Conservation (phyloP, 2,888 invertebrate genomes). For the Arge pagana region DNA sequence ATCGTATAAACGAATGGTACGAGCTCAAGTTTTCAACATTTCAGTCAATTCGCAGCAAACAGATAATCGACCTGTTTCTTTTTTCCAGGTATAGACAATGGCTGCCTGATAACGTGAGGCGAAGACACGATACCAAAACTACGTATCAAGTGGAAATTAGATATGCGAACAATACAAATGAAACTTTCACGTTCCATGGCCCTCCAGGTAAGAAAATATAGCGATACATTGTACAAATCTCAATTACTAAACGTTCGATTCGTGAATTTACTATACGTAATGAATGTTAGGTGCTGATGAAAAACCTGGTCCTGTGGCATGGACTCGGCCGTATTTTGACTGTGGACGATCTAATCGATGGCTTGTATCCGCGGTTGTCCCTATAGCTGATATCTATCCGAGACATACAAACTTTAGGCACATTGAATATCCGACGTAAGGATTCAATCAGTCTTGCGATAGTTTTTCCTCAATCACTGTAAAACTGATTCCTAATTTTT, state of each 20-base stretch:
- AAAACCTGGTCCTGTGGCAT: constrained; percentile 89
- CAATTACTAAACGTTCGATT: constrained; percentile 5
- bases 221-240: no score
- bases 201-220: constrained; percentile 67
- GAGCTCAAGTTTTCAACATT: constrained; percentile 9
- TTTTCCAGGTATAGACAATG: constrained; percentile 73
- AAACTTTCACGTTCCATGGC: constrained; percentile 95
- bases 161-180: constrained; percentile 92
- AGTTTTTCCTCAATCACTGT: not conserved
- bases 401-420: constrained; percentile 91
- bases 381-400: constrained; percentile 94
- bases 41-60: constrained; percentile 5
- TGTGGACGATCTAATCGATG: constrained; percentile 95
- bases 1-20: constrained; percentile 90
- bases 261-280: not conserved
- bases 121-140: constrained; percentile 87
- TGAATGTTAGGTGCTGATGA: constrained; percentile 75
- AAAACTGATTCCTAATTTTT: constrained; percentile 21
- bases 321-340: constrained; percentile 95
- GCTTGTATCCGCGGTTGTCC: constrained; percentile 92
- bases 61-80: constrained; percentile 3
- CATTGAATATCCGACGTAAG: constrained; percentile 91
- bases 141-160: constrained; percentile 93
- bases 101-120: constrained; percentile 85
- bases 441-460: no score